phyloP scores from a whole-genome alignment of 2,797 vertebrate genomes.

The Spinibarbus caldwelli region DNA sequence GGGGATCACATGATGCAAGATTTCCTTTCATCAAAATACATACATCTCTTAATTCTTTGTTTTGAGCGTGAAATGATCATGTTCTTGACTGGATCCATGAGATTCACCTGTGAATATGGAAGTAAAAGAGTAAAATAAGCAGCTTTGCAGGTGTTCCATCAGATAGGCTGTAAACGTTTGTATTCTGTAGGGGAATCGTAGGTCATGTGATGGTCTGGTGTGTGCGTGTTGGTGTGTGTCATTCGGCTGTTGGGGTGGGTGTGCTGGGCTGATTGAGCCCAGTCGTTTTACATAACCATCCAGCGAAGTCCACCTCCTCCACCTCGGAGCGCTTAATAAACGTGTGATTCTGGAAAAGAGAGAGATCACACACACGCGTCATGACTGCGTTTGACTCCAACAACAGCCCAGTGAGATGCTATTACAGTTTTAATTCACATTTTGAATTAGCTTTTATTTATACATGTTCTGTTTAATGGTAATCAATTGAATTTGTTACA shows the following conservation, averaged over 20 bases:
- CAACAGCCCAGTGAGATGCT: no score
- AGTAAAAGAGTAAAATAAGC: background rate
- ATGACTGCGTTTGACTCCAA: background rate
- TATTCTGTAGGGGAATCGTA: background rate
- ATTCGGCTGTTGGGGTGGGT: conserved; percentile 80
- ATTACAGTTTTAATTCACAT: no score
- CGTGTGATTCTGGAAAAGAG: conserved; percentile 79
- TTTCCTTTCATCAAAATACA: background rate
- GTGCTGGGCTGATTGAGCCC: conserved; percentile 86
- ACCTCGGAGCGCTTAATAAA: conserved; percentile 89
- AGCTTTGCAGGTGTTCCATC: conserved; percentile 1
- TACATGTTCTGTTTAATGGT: background rate
- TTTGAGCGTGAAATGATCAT: background rate
- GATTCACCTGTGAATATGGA: background rate
- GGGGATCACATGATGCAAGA: background rate
- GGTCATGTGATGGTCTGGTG: background rate
- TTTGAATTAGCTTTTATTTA: no score
- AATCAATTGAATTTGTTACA: no score
- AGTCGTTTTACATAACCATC: conserved; percentile 88
- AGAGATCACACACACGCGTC: background rate
- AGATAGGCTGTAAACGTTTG: background rate
- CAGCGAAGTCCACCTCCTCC: conserved; percentile 88
- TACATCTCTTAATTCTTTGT: background rate
- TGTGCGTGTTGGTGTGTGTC: conserved; percentile 15
- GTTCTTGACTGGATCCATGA: background rate